Base-by-base conservation (phyloP, 2,797 vertebrate species). In the Gila robusta region DNA sequence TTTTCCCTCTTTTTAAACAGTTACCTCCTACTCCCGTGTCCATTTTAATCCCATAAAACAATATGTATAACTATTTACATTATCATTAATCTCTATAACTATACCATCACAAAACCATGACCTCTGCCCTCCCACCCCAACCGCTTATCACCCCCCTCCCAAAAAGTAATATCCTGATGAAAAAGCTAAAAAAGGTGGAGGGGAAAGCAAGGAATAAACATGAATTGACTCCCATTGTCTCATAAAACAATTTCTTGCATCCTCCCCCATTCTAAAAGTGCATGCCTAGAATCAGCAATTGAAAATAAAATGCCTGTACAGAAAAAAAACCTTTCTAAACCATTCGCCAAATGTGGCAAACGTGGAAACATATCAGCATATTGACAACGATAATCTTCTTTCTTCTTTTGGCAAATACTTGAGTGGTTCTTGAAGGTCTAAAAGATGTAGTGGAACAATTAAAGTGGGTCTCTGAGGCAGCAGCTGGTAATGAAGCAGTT, bases 211-310 rank as follows among this genome's bases (percentile, higher is more conserved):
- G 74, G 88, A 73, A 91, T 72, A 79, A 74, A 74, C 37, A 54
- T 89, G 83, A 90, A 89, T 79, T 90, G 87, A 90, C 88, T 89
- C 87, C 74, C 80, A 86, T 54, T 91, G 87, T 89, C 91, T 90
- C 78, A n/a, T 84, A 84, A 89, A 91, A 86, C 93, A 90, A 73
- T 92, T 92, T 90, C 91, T 92, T 92, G 90, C 90, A 89, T 92
- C 90, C 54, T 92, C 94, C 92, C 93, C 93, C 94, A 91, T 94
- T 94, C 94, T 94, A 96, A 96, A 95, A 95, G 94, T 95, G 94
- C 95, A 96, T 96, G 95, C 95, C 95, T 93, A 95, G 93, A 94
- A 95, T 91, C 91, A 94, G 94, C 95, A 94, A 95, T 95, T 91
- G 94, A 95, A 96, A 94, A 95, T 89, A 93, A 95, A 94, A 93